Base-by-base conservation (phyloP, 2,113 vertebrate genomes). In the Herpetotheres cachinnans region DNA sequence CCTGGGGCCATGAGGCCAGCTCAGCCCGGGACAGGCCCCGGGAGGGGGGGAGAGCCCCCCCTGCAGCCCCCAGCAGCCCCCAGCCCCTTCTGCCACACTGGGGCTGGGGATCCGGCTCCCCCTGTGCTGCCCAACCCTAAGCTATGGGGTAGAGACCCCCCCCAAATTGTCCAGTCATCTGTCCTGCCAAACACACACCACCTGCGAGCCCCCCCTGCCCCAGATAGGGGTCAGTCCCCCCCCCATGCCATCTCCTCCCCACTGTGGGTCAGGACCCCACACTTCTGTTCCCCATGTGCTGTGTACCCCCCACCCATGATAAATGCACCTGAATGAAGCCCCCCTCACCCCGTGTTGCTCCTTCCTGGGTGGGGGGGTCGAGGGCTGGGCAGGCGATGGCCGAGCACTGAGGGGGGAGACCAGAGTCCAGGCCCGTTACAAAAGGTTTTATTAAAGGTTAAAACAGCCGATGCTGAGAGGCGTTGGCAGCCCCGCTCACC, bases 371-470 rank as follows among this genome's bases (percentile, higher is more conserved):
- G 5, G n/a, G 40, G 16, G 14, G 18, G 8, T 42, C 24, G 11
- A 6, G 24, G 1, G 7, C 49, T 2, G 3, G 72, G 52, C 10
- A 13, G 29, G 52, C 5, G 32, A 11, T 20, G 72, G 36, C 27
- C 4, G 5, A 49, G 15, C 61, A 13, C 46, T 42, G 42, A 12
- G 19, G 44, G 44, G 36, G 17, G 19, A 1, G 67, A 22, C 21
- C 47, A n/a, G 62, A 30, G 56, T 10, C 72, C 2, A 1, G n/a
- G 20, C 77, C 82, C 16, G 19, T 96, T 97, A 96, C 87, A 97
- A 97, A 97, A 97, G 61, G 71, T 55, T 97, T 97, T 95, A 95
- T 86, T 93, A 93, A 95, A 95, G 92, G 84, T 95, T 95, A 91
- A 96, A 95, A 96, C 86, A 93, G 95, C 86, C 21, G 66, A 65